Conservation (phyloP, 2,113 vertebrate genomes). For the Rhinogobius similis region DNA sequence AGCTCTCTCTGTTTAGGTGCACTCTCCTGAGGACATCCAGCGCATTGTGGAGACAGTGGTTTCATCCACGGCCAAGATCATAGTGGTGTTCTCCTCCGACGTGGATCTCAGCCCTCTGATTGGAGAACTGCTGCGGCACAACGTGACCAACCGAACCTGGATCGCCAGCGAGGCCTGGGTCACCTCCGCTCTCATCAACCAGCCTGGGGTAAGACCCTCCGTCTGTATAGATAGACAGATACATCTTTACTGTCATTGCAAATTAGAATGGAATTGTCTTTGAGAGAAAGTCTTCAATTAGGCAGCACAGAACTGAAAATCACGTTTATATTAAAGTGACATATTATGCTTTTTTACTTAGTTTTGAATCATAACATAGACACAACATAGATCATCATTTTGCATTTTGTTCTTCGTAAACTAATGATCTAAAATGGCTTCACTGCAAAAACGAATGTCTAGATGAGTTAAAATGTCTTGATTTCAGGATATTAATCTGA, state of each 20-base stretch:
- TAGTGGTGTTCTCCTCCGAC: slow-evolving; percentile 85
- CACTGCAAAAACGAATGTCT: too few species aligned
- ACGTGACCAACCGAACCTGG: slow-evolving; percentile 84
- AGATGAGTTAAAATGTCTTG: too few species aligned
- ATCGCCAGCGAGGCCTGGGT: slow-evolving; percentile 86
- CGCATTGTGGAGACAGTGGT: slow-evolving; percentile 71
- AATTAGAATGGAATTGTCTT: neutral
- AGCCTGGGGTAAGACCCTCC: slow-evolving; percentile 68
- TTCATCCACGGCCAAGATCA: slow-evolving; percentile 80
- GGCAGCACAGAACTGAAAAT: too few species aligned
- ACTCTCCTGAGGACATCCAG: slow-evolving; percentile 72
- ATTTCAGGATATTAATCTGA: too few species aligned
- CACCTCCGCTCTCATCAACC: slow-evolving; percentile 81
- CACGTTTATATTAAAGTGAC: too few species aligned
- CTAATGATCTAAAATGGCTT: too few species aligned
- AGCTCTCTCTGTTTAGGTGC: slow-evolving; percentile 40
- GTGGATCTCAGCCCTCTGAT: slow-evolving; percentile 83
- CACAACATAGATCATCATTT: too few species aligned
- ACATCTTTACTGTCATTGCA: neutral
- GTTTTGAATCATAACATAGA: too few species aligned
- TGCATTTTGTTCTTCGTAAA: too few species aligned
- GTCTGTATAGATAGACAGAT: neutral
- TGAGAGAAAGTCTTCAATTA: neutral
- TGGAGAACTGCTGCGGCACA: slow-evolving; percentile 73
- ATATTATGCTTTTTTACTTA: too few species aligned